Base-by-base conservation (phyloP, 2,888 invertebrate genomes). In the Onthophagus sagittarius region DNA sequence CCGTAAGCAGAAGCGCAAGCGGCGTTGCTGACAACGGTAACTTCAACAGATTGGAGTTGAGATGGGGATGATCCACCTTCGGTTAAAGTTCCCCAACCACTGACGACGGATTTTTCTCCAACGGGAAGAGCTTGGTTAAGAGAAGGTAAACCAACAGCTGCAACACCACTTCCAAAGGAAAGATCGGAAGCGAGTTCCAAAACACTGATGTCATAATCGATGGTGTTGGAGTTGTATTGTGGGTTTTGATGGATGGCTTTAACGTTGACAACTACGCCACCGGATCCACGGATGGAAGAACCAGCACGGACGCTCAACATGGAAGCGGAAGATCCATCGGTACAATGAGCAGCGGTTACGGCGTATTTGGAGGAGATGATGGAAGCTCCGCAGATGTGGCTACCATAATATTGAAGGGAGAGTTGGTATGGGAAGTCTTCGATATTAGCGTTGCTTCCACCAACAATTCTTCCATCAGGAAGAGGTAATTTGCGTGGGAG, bases 31-130 rank as follows among this genome's bases (percentile, higher is more conserved):
- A 78, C 74, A 7, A 72, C 71, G 0, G 78, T 78, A 5, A 79
- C 75, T 33, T 53, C 31, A 4, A 78, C 78, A 0, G 71, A 74
- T 75, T 77, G 77, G n/a, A 79, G 65, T 71, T 75, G 70, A 2
- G 14, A 5, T 7, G 77, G 64, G 15, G 63, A 15, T 9, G 62
- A 39, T 7, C 75, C 76, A 33, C 75, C 76, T 71, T 75, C 73
- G 31, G 71, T 33, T 2, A 73, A 70, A 31, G 72, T 69, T 11
- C 76, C 76, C 76, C 76, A 76, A 32, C 76, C 76, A 5, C 53
- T 67, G 39, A 72, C 69, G 13, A 70, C 65, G 11, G 74, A 33
- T 0, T n/a, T 31, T 15, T 65, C 13, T 15, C 74, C 75, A 15
- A 53, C 69, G 13, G 62, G 14, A 14, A 73, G 23, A 4, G 63